Evolutionary conservation across 1,140 invertebrate genomes (phyloP).

Genomic region (Pygmarrhopalites habei): DNA sequence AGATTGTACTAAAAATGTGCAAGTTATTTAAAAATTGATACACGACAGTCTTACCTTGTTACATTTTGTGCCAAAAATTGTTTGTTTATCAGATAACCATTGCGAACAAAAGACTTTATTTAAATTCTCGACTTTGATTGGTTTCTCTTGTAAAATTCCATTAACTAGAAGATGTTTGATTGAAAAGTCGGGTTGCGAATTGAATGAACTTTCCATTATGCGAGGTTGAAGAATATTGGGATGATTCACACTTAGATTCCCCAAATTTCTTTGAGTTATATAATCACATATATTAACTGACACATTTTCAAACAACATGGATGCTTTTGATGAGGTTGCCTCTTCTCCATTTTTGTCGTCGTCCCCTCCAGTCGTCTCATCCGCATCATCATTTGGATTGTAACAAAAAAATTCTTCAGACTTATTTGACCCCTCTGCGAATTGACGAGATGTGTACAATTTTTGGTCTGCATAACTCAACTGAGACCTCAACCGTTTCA

Average conservation of each 20-base stretch:
- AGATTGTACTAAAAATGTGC: too few species aligned
- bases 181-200: constrained; percentile 66
- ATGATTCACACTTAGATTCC: constrained; percentile 45
- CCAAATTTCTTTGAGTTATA: constrained; percentile 64
- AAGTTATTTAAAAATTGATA: too few species aligned
- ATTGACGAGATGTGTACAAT: constrained; percentile 33
- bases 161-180: constrained; percentile 78
- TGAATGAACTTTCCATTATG: constrained; percentile 53
- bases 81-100: constrained; percentile 89
- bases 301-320: constrained; percentile 57
- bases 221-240: constrained; percentile 29
- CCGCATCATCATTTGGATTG: constrained; percentile 66
- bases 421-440: constrained; percentile 57
- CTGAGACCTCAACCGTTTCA: constrained; percentile 27
- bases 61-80: constrained; percentile 93
- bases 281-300: constrained; percentile 81
- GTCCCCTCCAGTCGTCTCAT: not conserved
- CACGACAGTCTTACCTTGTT: constrained; percentile 84
- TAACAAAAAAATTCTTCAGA: constrained; percentile 82
- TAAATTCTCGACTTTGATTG: constrained; percentile 72
- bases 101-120: constrained; percentile 96
- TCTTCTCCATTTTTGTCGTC: not conserved
- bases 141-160: constrained; percentile 77
- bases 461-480: constrained; percentile 35
- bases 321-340: not conserved